Evolutionary conservation across 2,888 invertebrate genomes (phyloP).

Genomic region (Troides aeacus): DNA sequence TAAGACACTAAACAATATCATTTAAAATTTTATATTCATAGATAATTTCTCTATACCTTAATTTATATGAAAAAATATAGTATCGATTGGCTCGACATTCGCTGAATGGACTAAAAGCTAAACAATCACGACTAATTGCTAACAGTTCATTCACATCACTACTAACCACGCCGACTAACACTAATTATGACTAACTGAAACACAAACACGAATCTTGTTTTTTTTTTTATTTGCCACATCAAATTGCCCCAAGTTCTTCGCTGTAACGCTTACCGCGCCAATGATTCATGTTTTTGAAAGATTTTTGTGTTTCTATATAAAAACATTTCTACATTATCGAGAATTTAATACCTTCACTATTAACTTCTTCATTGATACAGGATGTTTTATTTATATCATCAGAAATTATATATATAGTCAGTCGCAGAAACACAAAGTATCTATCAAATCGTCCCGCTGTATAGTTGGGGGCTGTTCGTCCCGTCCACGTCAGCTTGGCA

Average conservation of each 20-base stretch:
- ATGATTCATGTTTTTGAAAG: slow-evolving; percentile 1
- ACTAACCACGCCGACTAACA: slow-evolving; percentile 17
- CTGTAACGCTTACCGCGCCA: slow-evolving; percentile 13
- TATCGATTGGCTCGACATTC: slow-evolving; percentile 12
- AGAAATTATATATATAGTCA: neutral
- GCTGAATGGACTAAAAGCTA: slow-evolving; percentile 11
- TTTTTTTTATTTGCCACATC: slow-evolving; percentile 11
- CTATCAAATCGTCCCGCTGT: slow-evolving; percentile 6
- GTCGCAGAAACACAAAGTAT: slow-evolving; percentile 13
- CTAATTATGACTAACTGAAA: slow-evolving; percentile 31
- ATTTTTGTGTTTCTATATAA: slow-evolving; percentile 13
- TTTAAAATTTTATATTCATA: too few relatives aligned
- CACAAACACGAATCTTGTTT: neutral
- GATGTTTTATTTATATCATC: too few relatives aligned
- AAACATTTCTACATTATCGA: too few relatives aligned
- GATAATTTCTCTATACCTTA: too few relatives aligned
- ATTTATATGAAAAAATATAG: neutral
- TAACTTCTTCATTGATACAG: too few relatives aligned
- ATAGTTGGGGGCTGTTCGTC: slow-evolving; percentile 1
- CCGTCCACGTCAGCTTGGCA: slow-evolving; percentile 22
- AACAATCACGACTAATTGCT: slow-evolving; percentile 9
- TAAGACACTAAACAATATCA: too few relatives aligned
- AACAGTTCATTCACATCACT: slow-evolving; percentile 1
- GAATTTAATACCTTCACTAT: too few relatives aligned
- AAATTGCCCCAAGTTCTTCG: neutral